phyloP scores from a whole-genome alignment of 2,888 invertebrate species.

The Megalurothrips usitatus region DNA sequence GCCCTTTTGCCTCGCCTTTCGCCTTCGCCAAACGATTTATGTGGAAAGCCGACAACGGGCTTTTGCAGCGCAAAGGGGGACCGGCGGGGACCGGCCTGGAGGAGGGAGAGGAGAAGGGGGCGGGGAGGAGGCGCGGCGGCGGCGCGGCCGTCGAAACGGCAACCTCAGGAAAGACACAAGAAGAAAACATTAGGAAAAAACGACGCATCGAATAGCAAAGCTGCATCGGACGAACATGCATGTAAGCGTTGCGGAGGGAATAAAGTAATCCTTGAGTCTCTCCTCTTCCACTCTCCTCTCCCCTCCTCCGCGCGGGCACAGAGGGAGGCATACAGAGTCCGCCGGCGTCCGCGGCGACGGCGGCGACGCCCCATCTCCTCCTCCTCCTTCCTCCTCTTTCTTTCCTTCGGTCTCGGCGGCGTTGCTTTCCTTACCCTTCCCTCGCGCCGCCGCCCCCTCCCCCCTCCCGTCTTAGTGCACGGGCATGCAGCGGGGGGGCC shows the following conservation, averaged over 20 bases:
- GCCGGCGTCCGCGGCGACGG: neutral
- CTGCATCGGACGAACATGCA: conserved; percentile 5
- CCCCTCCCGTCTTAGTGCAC: conserved; percentile 7
- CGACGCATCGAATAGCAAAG: conserved; percentile 24
- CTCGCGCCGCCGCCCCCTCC: neutral
- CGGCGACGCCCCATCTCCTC: neutral
- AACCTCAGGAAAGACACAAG: neutral
- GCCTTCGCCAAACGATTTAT: conserved; percentile 22
- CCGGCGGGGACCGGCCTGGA: neutral
- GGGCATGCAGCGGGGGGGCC: conserved; percentile 1
- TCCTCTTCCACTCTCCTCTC: neutral
- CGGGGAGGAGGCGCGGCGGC: neutral
- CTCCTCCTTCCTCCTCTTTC: neutral
- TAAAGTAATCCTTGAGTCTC: neutral
- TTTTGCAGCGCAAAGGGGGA: neutral
- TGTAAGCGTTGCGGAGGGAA: conserved; percentile 13
- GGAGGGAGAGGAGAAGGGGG: neutral
- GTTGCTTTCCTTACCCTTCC: neutral
- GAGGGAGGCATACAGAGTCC: neutral
- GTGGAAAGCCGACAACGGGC: conserved; percentile 23
- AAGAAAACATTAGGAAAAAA: conserved; percentile 12
- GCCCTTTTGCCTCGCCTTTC: conserved; percentile 19
- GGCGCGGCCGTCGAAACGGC: neutral
- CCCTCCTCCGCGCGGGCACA: neutral
- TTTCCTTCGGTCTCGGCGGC: neutral